Evolutionary conservation across 2,797 vertebrate species (phyloP).

Genomic region (Danio choprae): DNA sequence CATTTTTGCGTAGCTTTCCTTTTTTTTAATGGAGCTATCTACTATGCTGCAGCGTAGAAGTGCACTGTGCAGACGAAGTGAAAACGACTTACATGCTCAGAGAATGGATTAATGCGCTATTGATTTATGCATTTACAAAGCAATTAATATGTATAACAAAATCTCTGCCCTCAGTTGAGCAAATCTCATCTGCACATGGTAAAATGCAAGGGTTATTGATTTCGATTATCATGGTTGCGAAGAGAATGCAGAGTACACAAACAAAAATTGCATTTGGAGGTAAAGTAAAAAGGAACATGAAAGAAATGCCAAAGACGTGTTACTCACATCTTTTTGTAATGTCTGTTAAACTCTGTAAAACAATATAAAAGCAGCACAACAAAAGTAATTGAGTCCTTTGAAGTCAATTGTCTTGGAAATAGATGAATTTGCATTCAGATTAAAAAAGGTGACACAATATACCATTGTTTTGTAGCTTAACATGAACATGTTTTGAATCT

Average conservation of each 20-base stretch:
- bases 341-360: background rate
- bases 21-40: slow-evolving; percentile 7
- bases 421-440: too few species aligned
- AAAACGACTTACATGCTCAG: background rate
- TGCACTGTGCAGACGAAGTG: background rate
- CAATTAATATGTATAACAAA: slow-evolving; percentile 12
- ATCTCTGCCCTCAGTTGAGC: background rate
- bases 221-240: background rate
- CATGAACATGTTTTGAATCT: too few species aligned
- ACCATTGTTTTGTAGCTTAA: too few species aligned
- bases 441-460: too few species aligned
- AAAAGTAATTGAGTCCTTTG: background rate
- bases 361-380: background rate
- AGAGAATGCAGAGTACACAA: background rate
- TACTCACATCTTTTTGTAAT: background rate
- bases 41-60: background rate
- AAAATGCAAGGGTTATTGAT: background rate
- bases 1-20: background rate
- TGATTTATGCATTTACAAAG: slow-evolving; percentile 13
- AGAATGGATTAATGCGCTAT: slow-evolving; percentile 16
- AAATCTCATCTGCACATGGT: background rate
- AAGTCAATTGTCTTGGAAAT: too few species aligned
- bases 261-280: background rate
- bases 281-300: background rate
- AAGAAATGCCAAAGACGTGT: background rate